phyloP scores from a whole-genome alignment of 2,797 vertebrate species.

The Anabacerthia variegaticeps region DNA sequence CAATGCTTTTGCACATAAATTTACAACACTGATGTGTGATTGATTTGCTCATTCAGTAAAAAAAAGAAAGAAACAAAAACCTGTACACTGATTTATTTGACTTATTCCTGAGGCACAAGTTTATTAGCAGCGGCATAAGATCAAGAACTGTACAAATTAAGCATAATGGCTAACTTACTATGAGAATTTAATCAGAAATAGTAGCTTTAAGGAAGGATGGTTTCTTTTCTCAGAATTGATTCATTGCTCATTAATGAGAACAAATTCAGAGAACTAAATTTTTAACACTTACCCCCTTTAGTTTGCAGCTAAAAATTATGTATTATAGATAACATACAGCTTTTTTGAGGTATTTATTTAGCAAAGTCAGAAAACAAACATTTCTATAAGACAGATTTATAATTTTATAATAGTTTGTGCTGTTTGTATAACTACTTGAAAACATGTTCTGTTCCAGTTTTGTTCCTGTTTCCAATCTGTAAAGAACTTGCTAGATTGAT shows the following conservation, averaged over 20 bases:
- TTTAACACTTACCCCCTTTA: background rate
- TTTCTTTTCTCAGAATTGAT: background rate
- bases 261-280: background rate
- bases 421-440: background rate
- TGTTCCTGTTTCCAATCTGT: background rate
- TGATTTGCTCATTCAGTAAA: conserved; percentile 85
- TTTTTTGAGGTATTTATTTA: background rate
- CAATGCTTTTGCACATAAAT: conserved; percentile 91
- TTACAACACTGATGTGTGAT: conserved; percentile 85
- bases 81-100: conserved; percentile 76
- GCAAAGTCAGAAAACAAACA: background rate
- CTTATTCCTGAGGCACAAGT: conserved; percentile 61
- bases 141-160: background rate
- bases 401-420: background rate
- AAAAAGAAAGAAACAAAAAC: conserved; percentile 58
- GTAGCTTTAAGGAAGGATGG: background rate
- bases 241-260: background rate
- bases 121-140: background rate
- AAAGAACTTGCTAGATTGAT: background rate
- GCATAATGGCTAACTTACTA: background rate
- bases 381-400: background rate
- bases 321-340: background rate
- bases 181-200: background rate
- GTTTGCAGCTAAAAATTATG: background rate
- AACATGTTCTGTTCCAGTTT: background rate